A percentile compares a stretch with the other conserved stretches of the same genome.
Conservation (phyloP, 2,113 vertebrate genomes). For the Sakesphorus luctuosus region DNA sequence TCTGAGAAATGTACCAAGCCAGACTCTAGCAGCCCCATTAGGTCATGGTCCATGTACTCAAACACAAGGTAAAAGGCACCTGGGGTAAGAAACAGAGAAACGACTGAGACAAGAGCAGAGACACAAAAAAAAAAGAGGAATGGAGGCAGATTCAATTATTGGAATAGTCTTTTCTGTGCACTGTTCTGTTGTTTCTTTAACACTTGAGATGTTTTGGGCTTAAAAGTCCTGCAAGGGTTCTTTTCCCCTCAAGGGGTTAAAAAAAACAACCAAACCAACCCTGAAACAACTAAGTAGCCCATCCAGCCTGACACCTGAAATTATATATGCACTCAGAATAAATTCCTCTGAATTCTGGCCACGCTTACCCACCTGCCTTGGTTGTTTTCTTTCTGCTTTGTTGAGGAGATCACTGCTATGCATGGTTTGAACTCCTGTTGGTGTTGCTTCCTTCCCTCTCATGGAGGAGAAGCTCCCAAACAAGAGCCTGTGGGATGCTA, state of each 20-base stretch:
- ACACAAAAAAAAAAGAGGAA: neutral
- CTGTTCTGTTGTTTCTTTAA: neutral
- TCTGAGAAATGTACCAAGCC: conserved; percentile 97
- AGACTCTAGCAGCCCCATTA: conserved; percentile 98
- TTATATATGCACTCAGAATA: neutral
- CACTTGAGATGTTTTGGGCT: neutral
- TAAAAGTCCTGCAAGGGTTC: neutral
- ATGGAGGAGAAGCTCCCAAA: neutral
- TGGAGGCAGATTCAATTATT: neutral
- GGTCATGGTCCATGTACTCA: conserved; percentile 99
- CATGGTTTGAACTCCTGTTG: neutral
- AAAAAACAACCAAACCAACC: too few species aligned
- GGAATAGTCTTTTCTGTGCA: neutral
- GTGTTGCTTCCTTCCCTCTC: neutral
- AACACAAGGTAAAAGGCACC: conserved; percentile 99
- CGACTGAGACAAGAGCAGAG: neutral
- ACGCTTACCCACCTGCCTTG: fast-evolving
- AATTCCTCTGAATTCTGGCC: neutral
- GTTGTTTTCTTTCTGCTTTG: neutral
- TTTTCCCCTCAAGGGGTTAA: neutral
- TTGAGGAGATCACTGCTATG: neutral
- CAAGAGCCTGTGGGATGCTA: neutral
- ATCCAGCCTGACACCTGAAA: neutral
- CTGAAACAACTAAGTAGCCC: neutral
- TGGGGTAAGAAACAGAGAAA: neutral